Conservation (phyloP, 1,140 invertebrate species). For the Drosophila carrolli region DNA sequence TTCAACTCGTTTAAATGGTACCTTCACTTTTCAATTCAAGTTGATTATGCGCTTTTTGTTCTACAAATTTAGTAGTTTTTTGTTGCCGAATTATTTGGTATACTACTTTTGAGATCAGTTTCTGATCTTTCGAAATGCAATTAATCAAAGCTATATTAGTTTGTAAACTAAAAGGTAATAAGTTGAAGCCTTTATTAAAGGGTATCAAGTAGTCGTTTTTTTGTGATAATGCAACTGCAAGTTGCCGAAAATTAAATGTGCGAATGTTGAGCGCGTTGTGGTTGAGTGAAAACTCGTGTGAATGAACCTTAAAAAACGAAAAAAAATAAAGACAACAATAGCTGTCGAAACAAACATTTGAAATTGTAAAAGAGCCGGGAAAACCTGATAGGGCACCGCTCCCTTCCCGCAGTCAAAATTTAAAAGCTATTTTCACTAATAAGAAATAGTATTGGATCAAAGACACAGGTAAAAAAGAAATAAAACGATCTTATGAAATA, state of each 20-base stretch:
- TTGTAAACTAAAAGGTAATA: neutral
- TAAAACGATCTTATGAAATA: no score
- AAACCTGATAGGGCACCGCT: constrained; percentile 4
- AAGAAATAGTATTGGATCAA: neutral
- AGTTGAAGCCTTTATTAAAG: neutral
- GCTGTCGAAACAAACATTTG: neutral
- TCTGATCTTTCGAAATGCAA: no score
- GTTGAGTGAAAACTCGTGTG: constrained; percentile 70
- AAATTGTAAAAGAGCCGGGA: constrained; percentile 1
- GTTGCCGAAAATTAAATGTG: constrained; percentile 60
- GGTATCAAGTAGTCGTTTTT: constrained; percentile 23
- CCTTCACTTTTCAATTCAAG: no score
- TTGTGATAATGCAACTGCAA: neutral
- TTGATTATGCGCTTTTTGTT: no score
- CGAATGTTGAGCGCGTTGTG: constrained; percentile 56
- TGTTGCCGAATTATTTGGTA: no score
- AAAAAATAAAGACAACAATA: constrained; percentile 20
- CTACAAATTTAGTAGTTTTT: no score
- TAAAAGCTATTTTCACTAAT: neutral
- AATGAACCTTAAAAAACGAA: constrained; percentile 54
- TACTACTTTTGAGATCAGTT: no score
- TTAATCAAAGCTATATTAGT: no score
- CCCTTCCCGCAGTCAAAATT: neutral
- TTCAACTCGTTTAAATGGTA: neutral
- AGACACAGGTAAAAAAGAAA: no score